These are phyloP conservation scores for Enteromius fasciolatus DNA, from an alignment of 2,797 vertebrate genomes.

Conservation along the genomic window DNA sequence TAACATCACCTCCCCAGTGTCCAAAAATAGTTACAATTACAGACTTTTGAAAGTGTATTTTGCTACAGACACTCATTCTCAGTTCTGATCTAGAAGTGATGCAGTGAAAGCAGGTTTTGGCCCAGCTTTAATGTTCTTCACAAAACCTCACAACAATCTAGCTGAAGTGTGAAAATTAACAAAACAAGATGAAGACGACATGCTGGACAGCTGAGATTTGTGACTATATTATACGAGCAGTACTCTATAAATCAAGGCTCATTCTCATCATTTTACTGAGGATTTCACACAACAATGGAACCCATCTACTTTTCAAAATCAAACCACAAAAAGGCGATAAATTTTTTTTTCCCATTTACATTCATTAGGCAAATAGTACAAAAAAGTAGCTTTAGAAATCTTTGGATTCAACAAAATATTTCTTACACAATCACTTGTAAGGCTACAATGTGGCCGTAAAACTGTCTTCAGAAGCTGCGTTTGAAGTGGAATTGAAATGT, in stretches of 20 bases:
- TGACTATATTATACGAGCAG: not conserved
- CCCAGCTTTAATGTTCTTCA: not conserved
- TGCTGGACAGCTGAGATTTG: not conserved
- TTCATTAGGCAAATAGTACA: not conserved
- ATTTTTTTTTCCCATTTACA: too few species aligned
- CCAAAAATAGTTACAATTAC: constrained; percentile 46
- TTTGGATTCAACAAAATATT: not conserved
- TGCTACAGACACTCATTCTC: constrained; percentile 54
- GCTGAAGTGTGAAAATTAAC: constrained; percentile 73
- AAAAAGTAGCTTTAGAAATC: not conserved
- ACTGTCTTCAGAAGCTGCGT: not conserved
- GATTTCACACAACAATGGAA: not conserved
- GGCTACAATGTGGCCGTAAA: not conserved
- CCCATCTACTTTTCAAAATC: not conserved
- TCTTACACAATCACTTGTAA: not conserved
- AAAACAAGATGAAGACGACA: constrained; percentile 65
- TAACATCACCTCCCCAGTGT: constrained; percentile 24
- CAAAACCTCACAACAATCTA: constrained; percentile 72
- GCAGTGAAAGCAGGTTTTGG: constrained; percentile 21
- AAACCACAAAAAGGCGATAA: not conserved
- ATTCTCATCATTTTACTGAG: not conserved
- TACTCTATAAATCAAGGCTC: not conserved
- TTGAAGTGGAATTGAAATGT: not conserved
- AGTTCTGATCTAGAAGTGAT: constrained; percentile 47
- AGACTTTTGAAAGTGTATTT: constrained; percentile 8